Percentiles rank a stretch among this genome's conserved stretches.
Conservation (phyloP, 2,113 vertebrate species). For the Channa maculata region DNA sequence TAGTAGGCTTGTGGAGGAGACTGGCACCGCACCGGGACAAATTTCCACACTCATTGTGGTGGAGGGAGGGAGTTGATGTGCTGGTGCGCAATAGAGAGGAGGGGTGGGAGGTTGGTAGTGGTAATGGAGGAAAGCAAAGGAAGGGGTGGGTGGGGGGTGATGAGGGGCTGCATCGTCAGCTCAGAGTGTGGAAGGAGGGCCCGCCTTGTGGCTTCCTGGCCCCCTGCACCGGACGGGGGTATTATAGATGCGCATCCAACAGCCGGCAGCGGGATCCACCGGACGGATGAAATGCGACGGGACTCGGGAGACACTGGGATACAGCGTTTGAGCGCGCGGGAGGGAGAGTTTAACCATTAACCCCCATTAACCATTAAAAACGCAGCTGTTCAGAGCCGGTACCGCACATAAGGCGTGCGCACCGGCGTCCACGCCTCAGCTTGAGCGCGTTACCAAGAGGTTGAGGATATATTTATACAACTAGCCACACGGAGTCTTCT, state of each 20-base stretch:
- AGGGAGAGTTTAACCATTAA: conserved; percentile 80
- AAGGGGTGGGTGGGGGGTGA: background rate
- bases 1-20: conserved; percentile 53
- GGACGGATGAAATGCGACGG: conserved; percentile 74
- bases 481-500: conserved; percentile 7
- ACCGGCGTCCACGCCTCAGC: conserved; percentile 68
- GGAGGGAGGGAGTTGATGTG: background rate
- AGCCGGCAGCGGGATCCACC: conserved; percentile 58
- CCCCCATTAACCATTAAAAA: conserved; percentile 42
- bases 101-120: background rate
- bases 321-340: conserved; percentile 54
- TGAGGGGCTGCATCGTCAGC: conserved; percentile 26
- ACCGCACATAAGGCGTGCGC: conserved; percentile 74
- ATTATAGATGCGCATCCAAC: conserved; percentile 70
- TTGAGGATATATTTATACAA: conserved; percentile 31
- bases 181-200: conserved; percentile 50
- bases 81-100: conserved; percentile 18
- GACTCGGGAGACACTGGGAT: conserved; percentile 44
- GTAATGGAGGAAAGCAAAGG: background rate
- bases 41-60: conserved; percentile 28
- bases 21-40: conserved; percentile 37
- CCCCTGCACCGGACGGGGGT: conserved; percentile 60
- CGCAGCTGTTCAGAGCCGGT: conserved; percentile 62
- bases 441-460: conserved; percentile 44
- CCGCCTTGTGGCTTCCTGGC: conserved; percentile 78